Percentiles rank a stretch among this genome's conserved stretches.
phyloP scores from a whole-genome alignment of 2,113 vertebrate genomes.

The Butorides virescens region DNA sequence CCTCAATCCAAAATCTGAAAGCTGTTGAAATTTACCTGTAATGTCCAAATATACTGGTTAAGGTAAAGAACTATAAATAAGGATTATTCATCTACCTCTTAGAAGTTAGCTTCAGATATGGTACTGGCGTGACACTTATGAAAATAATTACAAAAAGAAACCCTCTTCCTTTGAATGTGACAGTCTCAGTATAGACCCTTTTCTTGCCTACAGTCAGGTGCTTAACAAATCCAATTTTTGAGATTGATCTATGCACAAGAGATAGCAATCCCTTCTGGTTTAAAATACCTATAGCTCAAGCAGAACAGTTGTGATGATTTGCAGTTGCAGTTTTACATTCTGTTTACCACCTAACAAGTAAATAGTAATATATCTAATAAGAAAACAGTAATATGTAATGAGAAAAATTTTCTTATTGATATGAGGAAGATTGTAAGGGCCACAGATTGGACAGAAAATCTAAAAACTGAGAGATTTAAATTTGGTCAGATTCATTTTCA shows the following conservation, averaged over 20 bases:
- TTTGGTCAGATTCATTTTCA: neutral
- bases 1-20: neutral
- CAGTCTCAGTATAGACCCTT: neutral
- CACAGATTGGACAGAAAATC: neutral
- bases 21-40: neutral
- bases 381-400: neutral
- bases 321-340: neutral
- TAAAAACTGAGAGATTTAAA: neutral
- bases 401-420: neutral
- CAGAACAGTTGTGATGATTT: neutral
- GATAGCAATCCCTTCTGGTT: neutral
- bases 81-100: neutral
- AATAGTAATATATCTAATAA: neutral
- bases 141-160: neutral
- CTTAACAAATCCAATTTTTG: neutral
- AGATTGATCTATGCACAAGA: neutral
- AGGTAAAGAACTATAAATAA: neutral
- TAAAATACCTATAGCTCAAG: neutral
- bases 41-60: neutral
- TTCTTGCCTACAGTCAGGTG: neutral
- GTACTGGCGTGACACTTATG: fast-evolving
- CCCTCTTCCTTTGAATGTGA: neutral
- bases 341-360: neutral
- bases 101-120: neutral
- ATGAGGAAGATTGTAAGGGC: neutral